Base-by-base conservation (phyloP, 1,140 invertebrate species). In the fruit fly (Drosophila melanogaster) region DNA sequence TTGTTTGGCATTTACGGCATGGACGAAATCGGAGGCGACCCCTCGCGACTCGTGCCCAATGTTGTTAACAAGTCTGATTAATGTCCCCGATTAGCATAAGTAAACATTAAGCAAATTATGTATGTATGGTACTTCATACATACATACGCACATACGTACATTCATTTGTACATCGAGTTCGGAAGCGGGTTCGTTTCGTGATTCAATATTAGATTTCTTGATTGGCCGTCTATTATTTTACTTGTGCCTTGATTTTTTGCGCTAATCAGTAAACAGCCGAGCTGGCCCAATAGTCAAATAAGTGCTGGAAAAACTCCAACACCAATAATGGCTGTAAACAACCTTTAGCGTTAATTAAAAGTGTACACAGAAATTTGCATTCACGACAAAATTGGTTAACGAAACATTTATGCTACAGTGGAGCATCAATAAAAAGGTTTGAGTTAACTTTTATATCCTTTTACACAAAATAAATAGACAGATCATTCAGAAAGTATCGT, bases 11-110 rank as follows among this genome's bases (percentile, higher is more conserved):
- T 69, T 70, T 70, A 55, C 49, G 60, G 22, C 37, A 19, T 14
- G 15, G 43, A 44, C 40, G 54, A 22, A 33, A 53, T 53, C 33
- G 33, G 50, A 44, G 53, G 19, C 78, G 53, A 65, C 44, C 72
- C 77, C 58, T 66, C 10, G 33, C 17, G 74, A 59, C 75, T 87
- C 83, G 78, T 86, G 81, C 61, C 49, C 44, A 59, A 71, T 57
- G 65, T 81, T 86, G 83, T 86, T 87, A 87, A 79, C 74, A 78
- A 87, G 81, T 62, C 75, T 72, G 81, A 86, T 86, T 87, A 86
- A 86, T 86, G 83, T 74, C 57, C 51, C 40, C 79, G 83, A 86
- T 87, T 86, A 87, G 79, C 83, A 87, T 86, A 86, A 65, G 81
- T 72, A 86, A 86, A 86, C 76, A 86, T 86, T 87, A 87, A 76